These are phyloP conservation scores for Perithous albicinctus DNA, from an alignment of 2,888 invertebrate genomes.

Conservation along the genomic window DNA sequence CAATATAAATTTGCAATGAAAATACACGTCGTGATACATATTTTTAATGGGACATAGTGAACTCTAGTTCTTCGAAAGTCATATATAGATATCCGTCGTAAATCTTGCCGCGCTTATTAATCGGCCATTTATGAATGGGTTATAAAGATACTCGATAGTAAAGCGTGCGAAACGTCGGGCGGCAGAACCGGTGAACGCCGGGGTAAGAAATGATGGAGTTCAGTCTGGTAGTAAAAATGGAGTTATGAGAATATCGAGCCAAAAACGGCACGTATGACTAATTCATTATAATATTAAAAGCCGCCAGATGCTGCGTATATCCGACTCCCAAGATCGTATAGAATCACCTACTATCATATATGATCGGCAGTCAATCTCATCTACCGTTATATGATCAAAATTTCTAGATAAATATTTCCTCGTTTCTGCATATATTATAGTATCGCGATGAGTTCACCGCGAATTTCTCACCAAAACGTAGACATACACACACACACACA, in stretches of 20 bases:
- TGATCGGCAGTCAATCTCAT: neutral
- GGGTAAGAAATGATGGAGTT: neutral
- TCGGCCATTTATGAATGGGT: neutral
- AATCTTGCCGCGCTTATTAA: slow-evolving; percentile 25
- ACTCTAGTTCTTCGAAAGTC: neutral
- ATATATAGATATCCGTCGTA: neutral
- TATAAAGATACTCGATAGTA: neutral
- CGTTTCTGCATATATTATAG: slow-evolving; percentile 3
- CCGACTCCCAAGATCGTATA: neutral
- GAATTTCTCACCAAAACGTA: neutral
- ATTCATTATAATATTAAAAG: slow-evolving; percentile 21
- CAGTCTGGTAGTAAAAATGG: neutral
- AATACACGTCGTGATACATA: neutral
- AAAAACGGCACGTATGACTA: neutral
- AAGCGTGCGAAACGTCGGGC: slow-evolving; percentile 17
- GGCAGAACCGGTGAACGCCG: neutral
- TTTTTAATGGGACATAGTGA: neutral
- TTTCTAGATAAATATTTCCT: slow-evolving; percentile 2
- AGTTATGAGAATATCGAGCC: slow-evolving; percentile 1
- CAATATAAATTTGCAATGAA: neutral
- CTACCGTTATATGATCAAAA: slow-evolving; percentile 18
- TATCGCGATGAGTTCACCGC: neutral
- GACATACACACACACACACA: neutral
- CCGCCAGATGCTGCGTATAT: no score
- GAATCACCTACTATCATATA: slow-evolving; percentile 19